Evolutionary conservation across 2,797 vertebrate species (phyloP).

Genomic region (Alosa sapidissima): DNA sequence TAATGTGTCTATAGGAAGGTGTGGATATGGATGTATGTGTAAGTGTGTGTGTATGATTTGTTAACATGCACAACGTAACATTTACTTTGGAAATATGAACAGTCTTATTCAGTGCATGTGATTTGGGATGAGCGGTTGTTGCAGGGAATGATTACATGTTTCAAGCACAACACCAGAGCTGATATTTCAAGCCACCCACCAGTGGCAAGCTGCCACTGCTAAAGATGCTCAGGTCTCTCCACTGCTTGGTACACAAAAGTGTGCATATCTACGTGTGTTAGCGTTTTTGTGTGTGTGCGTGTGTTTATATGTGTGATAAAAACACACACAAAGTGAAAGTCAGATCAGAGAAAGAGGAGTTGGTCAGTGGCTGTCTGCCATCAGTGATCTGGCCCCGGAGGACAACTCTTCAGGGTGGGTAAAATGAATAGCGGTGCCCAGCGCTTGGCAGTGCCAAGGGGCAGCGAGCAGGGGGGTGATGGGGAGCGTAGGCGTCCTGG

Average conservation of each 20-base stretch:
- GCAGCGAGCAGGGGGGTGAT: constrained; percentile 29
- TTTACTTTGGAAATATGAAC: not conserved
- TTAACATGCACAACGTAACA: not conserved
- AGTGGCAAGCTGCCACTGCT: not conserved
- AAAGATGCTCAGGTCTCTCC: not conserved
- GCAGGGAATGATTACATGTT: not conserved
- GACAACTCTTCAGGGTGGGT: not conserved
- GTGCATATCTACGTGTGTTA: not conserved
- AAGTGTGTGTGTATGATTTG: not conserved
- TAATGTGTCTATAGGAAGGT: not conserved
- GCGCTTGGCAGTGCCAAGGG: constrained; percentile 18
- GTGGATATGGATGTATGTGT: not conserved
- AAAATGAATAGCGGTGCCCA: not conserved
- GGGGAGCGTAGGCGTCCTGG: constrained; percentile 28
- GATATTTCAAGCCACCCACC: not conserved
- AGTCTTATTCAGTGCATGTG: not conserved
- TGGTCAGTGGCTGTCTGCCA: not conserved
- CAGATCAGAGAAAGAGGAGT: not conserved
- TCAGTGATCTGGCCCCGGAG: not conserved
- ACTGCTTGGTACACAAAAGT: not conserved
- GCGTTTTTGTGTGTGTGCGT: not conserved
- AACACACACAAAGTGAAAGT: not conserved
- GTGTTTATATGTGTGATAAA: not conserved
- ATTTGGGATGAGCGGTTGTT: not conserved
- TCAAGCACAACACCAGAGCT: not conserved